Conservation (phyloP, 2,797 vertebrate species). For the Antrozous pallidus region DNA sequence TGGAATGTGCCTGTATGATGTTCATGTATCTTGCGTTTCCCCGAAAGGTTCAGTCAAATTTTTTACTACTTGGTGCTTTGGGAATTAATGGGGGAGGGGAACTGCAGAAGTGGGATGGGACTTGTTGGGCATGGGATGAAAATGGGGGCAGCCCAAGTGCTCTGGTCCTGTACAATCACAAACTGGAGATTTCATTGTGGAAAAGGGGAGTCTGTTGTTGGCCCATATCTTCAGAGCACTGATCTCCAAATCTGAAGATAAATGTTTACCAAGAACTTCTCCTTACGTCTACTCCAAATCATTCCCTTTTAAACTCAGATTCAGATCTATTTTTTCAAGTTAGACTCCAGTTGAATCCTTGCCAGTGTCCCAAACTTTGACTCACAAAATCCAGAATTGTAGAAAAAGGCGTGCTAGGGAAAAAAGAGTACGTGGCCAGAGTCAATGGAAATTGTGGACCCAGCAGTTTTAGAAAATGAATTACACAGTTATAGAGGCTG, state of each 20-base stretch:
- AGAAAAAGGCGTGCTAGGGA: background rate
- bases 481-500: background rate
- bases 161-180: too few species aligned
- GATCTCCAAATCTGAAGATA: background rate
- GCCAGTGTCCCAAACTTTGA: background rate
- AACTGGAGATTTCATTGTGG: background rate
- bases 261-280: background rate
- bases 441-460: background rate
- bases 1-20: fast-evolving
- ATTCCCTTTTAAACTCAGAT: background rate
- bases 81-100: too few species aligned
- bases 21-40: background rate
- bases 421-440: background rate
- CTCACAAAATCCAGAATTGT: background rate
- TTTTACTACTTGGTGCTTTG: background rate
- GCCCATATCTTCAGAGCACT: background rate
- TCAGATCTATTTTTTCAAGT: background rate
- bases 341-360: background rate
- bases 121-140: background rate
- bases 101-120: background rate
- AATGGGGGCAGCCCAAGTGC: background rate
- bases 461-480: background rate
- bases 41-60: background rate
- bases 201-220: background rate
- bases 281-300: background rate